Evolutionary conservation across 2,113 vertebrate genomes (phyloP), one percentile per base, ranked within the genome.

Genomic region (Anoplopoma fimbria): DNA sequence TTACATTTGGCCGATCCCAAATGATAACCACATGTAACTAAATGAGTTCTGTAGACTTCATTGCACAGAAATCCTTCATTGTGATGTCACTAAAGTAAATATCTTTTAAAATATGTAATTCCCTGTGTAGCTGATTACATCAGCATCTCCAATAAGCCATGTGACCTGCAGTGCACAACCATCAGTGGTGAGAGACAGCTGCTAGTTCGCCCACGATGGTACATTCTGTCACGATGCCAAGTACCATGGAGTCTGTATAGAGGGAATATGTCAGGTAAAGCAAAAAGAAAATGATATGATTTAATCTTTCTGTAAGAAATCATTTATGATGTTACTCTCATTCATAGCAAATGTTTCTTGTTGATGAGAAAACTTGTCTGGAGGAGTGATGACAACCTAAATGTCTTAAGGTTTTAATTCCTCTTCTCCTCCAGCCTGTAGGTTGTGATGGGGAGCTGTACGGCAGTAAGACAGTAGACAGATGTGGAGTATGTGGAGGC

Each of bases 101-200:
- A 3, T 42, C 15, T 60, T 64, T 36, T 61, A 27, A 57, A 6
- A 61, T 65, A 14, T 85, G 15, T 69, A 6, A 74, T 82, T 81
- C 83, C 49, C 60, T 61, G 17, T 81, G 23, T 84, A 98, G 97
- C 97, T 88, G 97, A 98, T 92, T 97, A 97, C 89, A 97, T 96
- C 91, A 98, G 96, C 84, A 98, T 98, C 93, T 98, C 97, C 91
- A 98, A 94, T 79, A 97, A 97, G 92, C 97, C 97, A 0, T 98
- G 97, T 74, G 97, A 98, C 91, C 96, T 98, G 63, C 97, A 98
- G 75, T 98, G 97, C 75, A 97, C 96, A 42, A 97, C 96, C 9
- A 94, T 75, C 40, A 95, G 93, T 0, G 96, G 96, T 3, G 97
- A 98, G 93, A 93, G 96, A 53, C 97, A 98, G 91, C 93, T 98